Percentiles rank a stretch among this genome's conserved stretches.
These are phyloP conservation scores for Rhyacichthys aspro DNA, from an alignment of 2,797 vertebrate genomes.

Conservation along the genomic window DNA sequence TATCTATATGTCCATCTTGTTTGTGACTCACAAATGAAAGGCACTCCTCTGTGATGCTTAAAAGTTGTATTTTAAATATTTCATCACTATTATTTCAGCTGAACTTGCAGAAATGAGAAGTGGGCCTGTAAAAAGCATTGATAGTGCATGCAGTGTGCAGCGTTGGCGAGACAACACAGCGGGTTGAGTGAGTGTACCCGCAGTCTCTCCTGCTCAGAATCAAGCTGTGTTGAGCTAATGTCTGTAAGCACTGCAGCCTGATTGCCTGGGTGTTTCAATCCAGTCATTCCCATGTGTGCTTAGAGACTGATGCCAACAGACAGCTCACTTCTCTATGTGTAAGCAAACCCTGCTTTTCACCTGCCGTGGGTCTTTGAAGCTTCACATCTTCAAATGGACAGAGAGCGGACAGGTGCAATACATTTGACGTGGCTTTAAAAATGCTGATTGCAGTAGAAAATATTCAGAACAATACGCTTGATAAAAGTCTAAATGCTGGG, in stretches of 20 bases:
- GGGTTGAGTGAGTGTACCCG: conserved; percentile 54
- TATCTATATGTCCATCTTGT: conserved; percentile 18
- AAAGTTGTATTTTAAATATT: conserved; percentile 71
- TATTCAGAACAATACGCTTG: conserved; percentile 51
- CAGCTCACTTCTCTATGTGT: conserved; percentile 65
- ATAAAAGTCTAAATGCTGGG: conserved; percentile 44
- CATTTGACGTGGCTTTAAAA: conserved; percentile 51
- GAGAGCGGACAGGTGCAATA: conserved; percentile 39
- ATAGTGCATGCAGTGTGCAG: conserved; percentile 56
- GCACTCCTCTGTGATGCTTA: conserved; percentile 49
- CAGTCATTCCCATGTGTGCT: conserved; percentile 48
- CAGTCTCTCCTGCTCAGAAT: conserved; percentile 70
- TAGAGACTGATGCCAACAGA: conserved; percentile 73
- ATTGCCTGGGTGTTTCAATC: conserved; percentile 68
- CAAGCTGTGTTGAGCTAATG: conserved; percentile 59
- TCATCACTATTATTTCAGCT: conserved; percentile 65
- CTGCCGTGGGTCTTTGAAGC: conserved; percentile 67
- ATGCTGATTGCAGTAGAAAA: conserved; percentile 52
- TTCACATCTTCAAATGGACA: conserved; percentile 60
- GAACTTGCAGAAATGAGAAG: conserved; percentile 72
- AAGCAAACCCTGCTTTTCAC: conserved; percentile 70
- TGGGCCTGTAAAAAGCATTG: conserved; percentile 47
- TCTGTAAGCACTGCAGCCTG: conserved; percentile 64
- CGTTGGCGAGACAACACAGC: no score
- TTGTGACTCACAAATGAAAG: conserved; percentile 30